A percentile compares a stretch with the other conserved stretches of the same genome.
phyloP scores from a whole-genome alignment of 1,140 invertebrate species.

The Saxidomus purpurata region DNA sequence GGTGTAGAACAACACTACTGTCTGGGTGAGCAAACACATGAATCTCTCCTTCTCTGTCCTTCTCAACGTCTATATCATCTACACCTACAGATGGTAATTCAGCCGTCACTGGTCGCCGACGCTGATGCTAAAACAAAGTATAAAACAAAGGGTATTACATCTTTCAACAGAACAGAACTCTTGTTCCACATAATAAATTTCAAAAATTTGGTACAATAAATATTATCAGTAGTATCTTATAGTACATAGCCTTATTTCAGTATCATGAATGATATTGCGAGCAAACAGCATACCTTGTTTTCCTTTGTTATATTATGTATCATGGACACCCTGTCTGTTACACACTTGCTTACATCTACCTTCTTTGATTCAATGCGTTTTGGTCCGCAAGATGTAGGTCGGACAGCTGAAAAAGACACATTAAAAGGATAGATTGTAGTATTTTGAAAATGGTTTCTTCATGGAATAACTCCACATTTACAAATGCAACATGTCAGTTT shows the following conservation, averaged over 20 bases:
- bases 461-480: too few relatives aligned
- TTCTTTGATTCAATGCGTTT: constrained; percentile 70
- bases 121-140: not conserved
- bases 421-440: too few relatives aligned
- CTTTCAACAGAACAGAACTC: too few relatives aligned
- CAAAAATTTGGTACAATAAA: too few relatives aligned
- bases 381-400: constrained; percentile 48
- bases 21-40: constrained; percentile 80
- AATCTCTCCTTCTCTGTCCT: constrained; percentile 76
- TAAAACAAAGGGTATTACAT: too few relatives aligned
- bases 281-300: constrained; percentile 1
- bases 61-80: constrained; percentile 72
- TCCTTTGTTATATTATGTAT: constrained; percentile 80
- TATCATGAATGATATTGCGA: too few relatives aligned
- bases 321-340: constrained; percentile 82
- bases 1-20: constrained; percentile 74
- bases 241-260: too few relatives aligned
- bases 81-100: constrained; percentile 79
- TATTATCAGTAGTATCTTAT: too few relatives aligned
- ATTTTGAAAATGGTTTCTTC: too few relatives aligned
- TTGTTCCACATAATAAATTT: too few relatives aligned
- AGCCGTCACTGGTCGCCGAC: constrained; percentile 65
- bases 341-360: constrained; percentile 83
- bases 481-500: too few relatives aligned
- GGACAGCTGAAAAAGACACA: constrained; percentile 54